phyloP scores from a whole-genome alignment of 2,113 vertebrate genomes.

The Phasianus colchicus region DNA sequence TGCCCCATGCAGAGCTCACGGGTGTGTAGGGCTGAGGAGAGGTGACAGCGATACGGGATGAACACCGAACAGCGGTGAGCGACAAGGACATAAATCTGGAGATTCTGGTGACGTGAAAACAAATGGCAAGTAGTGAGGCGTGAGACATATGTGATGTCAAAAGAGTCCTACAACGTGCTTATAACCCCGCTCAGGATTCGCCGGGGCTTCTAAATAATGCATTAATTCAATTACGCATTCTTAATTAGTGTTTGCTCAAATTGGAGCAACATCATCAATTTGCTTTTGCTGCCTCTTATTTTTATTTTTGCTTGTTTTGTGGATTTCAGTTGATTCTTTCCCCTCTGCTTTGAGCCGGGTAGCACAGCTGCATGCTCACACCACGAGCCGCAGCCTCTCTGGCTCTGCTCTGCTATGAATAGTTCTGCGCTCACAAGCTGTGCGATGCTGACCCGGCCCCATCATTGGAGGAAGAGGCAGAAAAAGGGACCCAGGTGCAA shows the following conservation, averaged over 20 bases:
- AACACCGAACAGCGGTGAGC: neutral
- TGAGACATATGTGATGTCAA: neutral
- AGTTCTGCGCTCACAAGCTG: neutral
- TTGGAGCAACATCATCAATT: constrained; percentile 32
- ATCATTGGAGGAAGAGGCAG: neutral
- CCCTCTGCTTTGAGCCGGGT: neutral
- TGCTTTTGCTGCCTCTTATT: constrained; percentile 7
- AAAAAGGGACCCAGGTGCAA: constrained; percentile 10
- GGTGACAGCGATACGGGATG: neutral
- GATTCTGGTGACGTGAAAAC: neutral
- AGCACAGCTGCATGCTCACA: neutral
- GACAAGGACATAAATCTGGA: constrained; percentile 8
- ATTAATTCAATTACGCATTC: constrained; percentile 51
- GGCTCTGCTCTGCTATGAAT: neutral
- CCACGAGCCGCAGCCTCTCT: neutral
- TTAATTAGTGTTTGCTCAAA: constrained; percentile 57
- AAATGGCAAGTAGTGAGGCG: neutral
- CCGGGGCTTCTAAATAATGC: constrained; percentile 33
- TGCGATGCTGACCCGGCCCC: neutral
- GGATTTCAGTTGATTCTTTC: neutral
- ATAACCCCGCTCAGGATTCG: neutral
- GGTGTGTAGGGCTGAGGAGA: neutral
- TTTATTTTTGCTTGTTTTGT: constrained; percentile 5
- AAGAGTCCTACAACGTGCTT: neutral
- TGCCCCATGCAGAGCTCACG: neutral